Percentiles rank a stretch among this genome's conserved stretches.
Evolutionary conservation across 2,888 invertebrate genomes (phyloP).

Genomic region (Pammene fasciana): DNA sequence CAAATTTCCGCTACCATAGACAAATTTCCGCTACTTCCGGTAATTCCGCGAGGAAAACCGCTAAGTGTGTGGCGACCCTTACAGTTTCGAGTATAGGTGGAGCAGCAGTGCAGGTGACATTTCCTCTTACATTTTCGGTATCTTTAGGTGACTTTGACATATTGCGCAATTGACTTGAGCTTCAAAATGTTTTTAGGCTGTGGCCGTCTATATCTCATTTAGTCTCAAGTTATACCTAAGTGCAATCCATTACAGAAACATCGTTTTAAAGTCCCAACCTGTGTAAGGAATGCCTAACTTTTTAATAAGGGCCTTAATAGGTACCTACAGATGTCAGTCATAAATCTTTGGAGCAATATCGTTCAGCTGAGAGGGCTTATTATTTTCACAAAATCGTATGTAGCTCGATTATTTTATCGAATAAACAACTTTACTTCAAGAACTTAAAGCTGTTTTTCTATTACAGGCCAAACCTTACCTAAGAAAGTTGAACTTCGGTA

Average conservation of each 20-base stretch:
- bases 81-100: too few relatives aligned
- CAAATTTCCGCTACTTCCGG: too few relatives aligned
- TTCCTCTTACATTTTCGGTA: too few relatives aligned
- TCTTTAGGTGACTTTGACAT: too few relatives aligned
- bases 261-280: background rate
- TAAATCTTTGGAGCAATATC: constrained; percentile 23
- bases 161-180: too few relatives aligned
- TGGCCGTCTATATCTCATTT: too few relatives aligned
- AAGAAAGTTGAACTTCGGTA: constrained; percentile 9
- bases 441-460: background rate
- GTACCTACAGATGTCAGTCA: constrained; percentile 17
- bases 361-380: constrained; percentile 5
- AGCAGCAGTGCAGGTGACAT: too few relatives aligned
- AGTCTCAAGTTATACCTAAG: background rate
- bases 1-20: too few relatives aligned
- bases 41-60: too few relatives aligned
- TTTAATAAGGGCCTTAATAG: constrained; percentile 10
- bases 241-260: constrained; percentile 19
- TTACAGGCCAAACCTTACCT: too few relatives aligned
- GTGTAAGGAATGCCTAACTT: constrained; percentile 13
- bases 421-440: background rate
- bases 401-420: background rate
- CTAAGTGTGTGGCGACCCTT: too few relatives aligned
- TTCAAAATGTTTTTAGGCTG: too few relatives aligned
- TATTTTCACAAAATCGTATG: background rate